A percentile compares a stretch with the other conserved stretches of the same genome.
These are phyloP conservation scores for Drosophila setifemur DNA, from an alignment of 1,140 invertebrate genomes.

Conservation along the genomic window DNA sequence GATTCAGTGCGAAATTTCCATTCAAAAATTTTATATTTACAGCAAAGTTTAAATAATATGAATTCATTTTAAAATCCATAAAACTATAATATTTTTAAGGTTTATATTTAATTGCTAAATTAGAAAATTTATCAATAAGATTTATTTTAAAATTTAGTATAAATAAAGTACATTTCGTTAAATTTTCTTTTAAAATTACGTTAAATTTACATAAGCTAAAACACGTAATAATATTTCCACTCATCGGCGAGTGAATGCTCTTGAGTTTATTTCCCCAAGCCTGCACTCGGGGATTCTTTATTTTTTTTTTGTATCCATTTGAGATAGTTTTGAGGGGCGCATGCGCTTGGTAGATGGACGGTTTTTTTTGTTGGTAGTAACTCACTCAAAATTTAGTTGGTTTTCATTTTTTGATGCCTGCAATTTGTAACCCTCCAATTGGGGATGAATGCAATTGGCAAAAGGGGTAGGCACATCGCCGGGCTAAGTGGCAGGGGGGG, in stretches of 20 bases:
- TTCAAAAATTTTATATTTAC: no score
- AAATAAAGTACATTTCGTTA: no score
- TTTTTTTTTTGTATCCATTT: background rate
- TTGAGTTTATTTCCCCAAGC: background rate
- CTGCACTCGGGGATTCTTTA: background rate
- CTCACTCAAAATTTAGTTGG: slow-evolving; percentile 41
- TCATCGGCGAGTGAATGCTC: slow-evolving; percentile 1
- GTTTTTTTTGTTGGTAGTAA: slow-evolving; percentile 19
- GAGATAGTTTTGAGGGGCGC: slow-evolving; percentile 31
- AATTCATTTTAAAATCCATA: no score
- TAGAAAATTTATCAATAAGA: no score
- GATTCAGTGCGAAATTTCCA: no score
- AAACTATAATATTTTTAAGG: no score
- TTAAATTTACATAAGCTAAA: no score
- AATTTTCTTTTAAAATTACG: background rate
- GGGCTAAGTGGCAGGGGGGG: background rate
- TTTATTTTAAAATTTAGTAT: no score
- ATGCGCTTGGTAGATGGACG: slow-evolving; percentile 2
- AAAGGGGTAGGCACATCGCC: slow-evolving; percentile 3
- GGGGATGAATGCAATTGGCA: slow-evolving; percentile 35
- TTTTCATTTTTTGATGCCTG: slow-evolving; percentile 14
- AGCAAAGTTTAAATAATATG: no score
- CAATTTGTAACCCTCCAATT: slow-evolving; percentile 19
- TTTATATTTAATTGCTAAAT: no score
- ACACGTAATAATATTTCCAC: background rate